Evolutionary conservation across 1,140 invertebrate genomes (phyloP).

Genomic region (Nixonia krombeini): DNA sequence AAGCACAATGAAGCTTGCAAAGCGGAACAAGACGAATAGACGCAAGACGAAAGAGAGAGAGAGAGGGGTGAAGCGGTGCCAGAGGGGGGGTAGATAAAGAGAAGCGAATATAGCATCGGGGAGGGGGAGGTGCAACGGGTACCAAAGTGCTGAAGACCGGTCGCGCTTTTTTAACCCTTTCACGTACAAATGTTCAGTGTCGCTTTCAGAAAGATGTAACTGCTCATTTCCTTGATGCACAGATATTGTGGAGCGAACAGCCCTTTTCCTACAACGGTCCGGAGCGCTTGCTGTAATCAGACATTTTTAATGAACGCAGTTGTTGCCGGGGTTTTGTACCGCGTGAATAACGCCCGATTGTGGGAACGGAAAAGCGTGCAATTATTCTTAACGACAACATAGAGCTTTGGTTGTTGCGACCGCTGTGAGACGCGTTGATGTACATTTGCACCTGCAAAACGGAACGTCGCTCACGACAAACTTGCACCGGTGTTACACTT

Average conservation of each 20-base stretch:
- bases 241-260: no score
- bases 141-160: conserved; percentile 33
- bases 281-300: neutral
- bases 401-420: no score
- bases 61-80: conserved; percentile 11
- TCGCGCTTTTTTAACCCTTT: conserved; percentile 24
- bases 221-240: neutral
- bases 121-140: conserved; percentile 1
- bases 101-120: neutral
- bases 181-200: neutral
- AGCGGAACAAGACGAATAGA: conserved; percentile 21
- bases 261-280: no score
- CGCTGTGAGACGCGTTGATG: no score
- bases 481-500: no score
- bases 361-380: no score
- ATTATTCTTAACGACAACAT: no score
- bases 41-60: conserved; percentile 28
- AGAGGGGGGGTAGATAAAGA: conserved; percentile 3
- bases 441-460: no score
- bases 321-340: no score
- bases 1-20: conserved; percentile 29
- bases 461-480: no score
- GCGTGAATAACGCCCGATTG: no score
- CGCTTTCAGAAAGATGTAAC: neutral
- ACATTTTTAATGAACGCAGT: no score